These are phyloP conservation scores for Zaprionus nigranus DNA, from an alignment of 1,140 invertebrate genomes.

Conservation along the genomic window DNA sequence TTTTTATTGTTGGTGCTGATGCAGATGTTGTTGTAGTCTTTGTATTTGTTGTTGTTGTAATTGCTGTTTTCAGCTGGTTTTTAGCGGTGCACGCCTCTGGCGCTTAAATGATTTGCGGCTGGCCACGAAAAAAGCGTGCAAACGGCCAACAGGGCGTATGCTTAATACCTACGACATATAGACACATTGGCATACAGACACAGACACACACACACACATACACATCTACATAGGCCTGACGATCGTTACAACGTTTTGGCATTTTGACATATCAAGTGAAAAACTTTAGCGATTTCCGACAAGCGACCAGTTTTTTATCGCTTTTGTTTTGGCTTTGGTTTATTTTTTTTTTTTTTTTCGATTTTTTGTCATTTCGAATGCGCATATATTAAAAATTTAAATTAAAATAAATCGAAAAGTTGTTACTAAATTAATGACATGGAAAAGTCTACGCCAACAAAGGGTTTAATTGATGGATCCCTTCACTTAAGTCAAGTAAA, in stretches of 20 bases:
- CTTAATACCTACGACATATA: conserved; percentile 51
- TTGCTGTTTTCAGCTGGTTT: conserved; percentile 30
- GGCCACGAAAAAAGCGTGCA: conserved; percentile 45
- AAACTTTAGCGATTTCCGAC: conserved; percentile 77
- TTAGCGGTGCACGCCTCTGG: conserved; percentile 61
- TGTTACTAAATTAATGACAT: conserved; percentile 34
- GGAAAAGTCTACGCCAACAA: conserved; percentile 28
- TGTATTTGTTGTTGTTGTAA: conserved; percentile 15
- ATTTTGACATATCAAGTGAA: conserved; percentile 82
- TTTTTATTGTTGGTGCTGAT: conserved; percentile 11
- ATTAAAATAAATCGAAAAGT: conserved; percentile 66
- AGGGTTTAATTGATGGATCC: conserved; percentile 13
- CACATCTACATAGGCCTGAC: conserved; percentile 20
- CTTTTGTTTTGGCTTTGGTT: neutral
- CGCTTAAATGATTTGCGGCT: conserved; percentile 75
- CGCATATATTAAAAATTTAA: conserved; percentile 61
- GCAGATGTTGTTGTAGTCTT: conserved; percentile 21
- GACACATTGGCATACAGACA: conserved; percentile 2
- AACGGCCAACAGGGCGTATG: conserved; percentile 72
- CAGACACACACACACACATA: neutral
- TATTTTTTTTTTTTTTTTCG: neutral
- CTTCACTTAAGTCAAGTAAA: conserved; percentile 24
- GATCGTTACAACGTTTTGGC: conserved; percentile 64
- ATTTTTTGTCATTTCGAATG: conserved; percentile 48
- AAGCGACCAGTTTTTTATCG: conserved; percentile 65